Percentiles rank a stretch among this genome's conserved stretches.
Evolutionary conservation across 2,113 vertebrate genomes (phyloP).

Genomic region (Bathybates hornii): DNA sequence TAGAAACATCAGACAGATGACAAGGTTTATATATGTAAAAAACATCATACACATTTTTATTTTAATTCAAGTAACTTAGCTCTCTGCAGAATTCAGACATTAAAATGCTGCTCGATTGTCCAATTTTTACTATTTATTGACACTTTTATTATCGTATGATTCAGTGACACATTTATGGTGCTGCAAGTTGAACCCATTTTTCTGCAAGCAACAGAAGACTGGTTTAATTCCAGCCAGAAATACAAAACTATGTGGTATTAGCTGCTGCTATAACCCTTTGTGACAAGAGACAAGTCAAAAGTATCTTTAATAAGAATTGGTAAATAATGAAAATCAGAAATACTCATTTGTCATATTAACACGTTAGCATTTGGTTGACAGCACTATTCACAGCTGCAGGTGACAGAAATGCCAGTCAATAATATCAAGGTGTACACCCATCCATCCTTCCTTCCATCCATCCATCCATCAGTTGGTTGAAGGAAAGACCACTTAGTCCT

Average conservation of each 20-base stretch:
- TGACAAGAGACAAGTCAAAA: background rate
- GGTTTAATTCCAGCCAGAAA: background rate
- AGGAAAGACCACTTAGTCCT: background rate
- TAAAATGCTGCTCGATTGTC: rapidly evolving
- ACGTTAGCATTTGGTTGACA: background rate
- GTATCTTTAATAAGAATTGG: background rate
- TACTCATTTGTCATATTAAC: background rate
- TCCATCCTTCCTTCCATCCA: background rate
- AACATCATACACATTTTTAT: background rate
- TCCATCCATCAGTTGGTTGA: background rate
- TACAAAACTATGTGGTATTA: background rate
- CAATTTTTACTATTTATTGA: background rate
- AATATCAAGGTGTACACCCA: background rate
- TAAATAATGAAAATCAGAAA: background rate
- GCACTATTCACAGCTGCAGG: background rate
- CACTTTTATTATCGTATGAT: background rate
- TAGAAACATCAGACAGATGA: background rate
- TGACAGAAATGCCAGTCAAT: background rate
- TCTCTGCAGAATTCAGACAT: background rate
- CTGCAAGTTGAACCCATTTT: background rate
- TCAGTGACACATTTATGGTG: background rate
- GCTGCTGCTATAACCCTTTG: background rate
- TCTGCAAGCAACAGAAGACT: background rate
- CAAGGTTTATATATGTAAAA: background rate
- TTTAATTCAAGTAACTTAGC: background rate